Base-by-base conservation (phyloP, 2,888 invertebrate genomes). In the Stegophylla sp. region DNA sequence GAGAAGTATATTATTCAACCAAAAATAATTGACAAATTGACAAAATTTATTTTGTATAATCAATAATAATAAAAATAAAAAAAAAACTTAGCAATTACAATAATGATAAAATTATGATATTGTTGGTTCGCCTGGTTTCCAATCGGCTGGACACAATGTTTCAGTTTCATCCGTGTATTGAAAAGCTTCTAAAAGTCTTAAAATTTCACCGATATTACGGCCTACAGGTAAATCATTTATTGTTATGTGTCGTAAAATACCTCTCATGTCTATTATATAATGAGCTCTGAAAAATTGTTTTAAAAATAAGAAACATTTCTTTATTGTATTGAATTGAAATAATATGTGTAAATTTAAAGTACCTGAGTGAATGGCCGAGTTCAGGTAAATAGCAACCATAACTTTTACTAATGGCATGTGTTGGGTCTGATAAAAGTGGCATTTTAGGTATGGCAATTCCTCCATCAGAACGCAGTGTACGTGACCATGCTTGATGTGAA, bases 151-250 rank as follows among this genome's bases (percentile, higher is more conserved):
- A 86, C 97, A 97, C 0, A 97, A 96, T 89, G 97, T 97, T 43
- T 96, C 97, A 85, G 95, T 93, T 51, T 92, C 90, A 86, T 96
- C 96, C 0, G 95, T 95, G 85, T 94, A 96, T 86, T 97, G 95
- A 88, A 97, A 96, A 82, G 97, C 97, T 89, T 97, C 96, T 0
- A 97, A 94, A 76, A 97, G 88, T 86, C 97, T 89, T 76, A 97
- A 87, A 1, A 97, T 96, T 88, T 97, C 97, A 87, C 97, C 96
- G 5, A 97, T 96, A 81, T 95, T 95, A 77, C 97, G 89, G 0
- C 95, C 95, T 13, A 96, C 95, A 0, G 96, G 96, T 83, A 97
- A 89, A 88, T 97, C 97, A 87, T 97, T 97, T 94, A 97, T 95
- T 5, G 96, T 96, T 69, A 97, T 96, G 88, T 97, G 97, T 75